Conservation (phyloP, 2,888 invertebrate species). For the Sesia apiformis region DNA sequence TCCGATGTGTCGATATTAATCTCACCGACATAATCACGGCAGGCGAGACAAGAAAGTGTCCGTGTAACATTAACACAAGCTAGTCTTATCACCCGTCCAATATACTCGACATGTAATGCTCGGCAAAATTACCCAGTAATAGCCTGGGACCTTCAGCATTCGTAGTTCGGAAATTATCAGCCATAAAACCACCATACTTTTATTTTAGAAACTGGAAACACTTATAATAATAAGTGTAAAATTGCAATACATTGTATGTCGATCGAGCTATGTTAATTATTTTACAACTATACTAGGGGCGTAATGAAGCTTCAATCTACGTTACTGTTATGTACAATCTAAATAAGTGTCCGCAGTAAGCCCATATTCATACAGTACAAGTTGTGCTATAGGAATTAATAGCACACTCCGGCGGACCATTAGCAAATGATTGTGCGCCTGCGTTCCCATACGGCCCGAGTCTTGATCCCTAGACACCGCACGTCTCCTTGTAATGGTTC, state of each 20-base stretch:
- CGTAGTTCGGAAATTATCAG: slow-evolving; percentile 70
- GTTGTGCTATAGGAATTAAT: no score
- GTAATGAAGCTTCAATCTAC: not conserved
- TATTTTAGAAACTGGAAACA: slow-evolving; percentile 52
- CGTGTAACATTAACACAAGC: slow-evolving; percentile 52
- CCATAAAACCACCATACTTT: slow-evolving; percentile 61
- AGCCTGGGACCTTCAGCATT: slow-evolving; percentile 58
- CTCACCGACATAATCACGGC: slow-evolving; percentile 33
- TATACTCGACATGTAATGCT: slow-evolving; percentile 52
- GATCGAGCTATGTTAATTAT: slow-evolving; percentile 26
- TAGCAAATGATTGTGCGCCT: slow-evolving; percentile 1
- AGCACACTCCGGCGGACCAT: not conserved
- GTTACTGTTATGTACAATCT: no score
- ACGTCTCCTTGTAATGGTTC: slow-evolving; percentile 57
- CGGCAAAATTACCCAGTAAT: slow-evolving; percentile 64
- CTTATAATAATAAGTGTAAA: slow-evolving; percentile 43
- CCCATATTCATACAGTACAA: no score
- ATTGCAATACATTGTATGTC: slow-evolving; percentile 37
- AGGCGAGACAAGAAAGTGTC: slow-evolving; percentile 54
- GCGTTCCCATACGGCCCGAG: slow-evolving; percentile 45
- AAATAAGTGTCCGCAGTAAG: no score
- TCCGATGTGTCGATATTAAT: slow-evolving; percentile 16
- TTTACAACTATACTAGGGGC: slow-evolving; percentile 17
- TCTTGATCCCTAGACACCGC: slow-evolving; percentile 51
- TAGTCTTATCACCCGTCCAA: slow-evolving; percentile 46